Conservation (phyloP, 2,888 invertebrate species). For the Spodoptera littoralis region DNA sequence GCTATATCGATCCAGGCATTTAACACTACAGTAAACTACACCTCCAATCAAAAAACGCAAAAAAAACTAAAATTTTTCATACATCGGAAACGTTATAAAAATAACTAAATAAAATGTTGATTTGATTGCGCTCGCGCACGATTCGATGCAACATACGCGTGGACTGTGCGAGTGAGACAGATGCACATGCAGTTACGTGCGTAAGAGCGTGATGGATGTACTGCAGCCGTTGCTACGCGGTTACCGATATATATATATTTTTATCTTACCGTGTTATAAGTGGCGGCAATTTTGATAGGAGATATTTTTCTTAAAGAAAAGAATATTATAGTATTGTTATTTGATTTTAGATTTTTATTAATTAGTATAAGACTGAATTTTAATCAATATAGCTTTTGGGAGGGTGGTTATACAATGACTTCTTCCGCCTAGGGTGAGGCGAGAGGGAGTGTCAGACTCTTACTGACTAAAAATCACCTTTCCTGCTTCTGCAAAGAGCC, state of each 20-base stretch:
- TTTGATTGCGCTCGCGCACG: slow-evolving; percentile 27
- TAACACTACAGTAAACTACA: not conserved
- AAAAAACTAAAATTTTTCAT: slow-evolving; percentile 27
- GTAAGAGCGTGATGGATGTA: slow-evolving; percentile 24
- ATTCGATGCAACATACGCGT: slow-evolving; percentile 26
- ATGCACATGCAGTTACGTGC: not conserved
- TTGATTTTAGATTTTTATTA: not conserved
- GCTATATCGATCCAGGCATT: too few species aligned
- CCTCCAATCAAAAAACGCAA: slow-evolving; percentile 5
- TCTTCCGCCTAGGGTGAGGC: too few species aligned
- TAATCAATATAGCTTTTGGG: too few species aligned
- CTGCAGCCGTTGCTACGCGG: slow-evolving; percentile 37
- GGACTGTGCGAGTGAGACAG: slow-evolving; percentile 7
- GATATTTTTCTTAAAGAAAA: slow-evolving; percentile 18
- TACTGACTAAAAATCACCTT: too few species aligned
- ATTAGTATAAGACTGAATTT: too few species aligned
- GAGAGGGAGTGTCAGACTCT: too few species aligned
- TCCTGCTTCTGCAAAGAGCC: too few species aligned
- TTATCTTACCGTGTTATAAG: slow-evolving; percentile 15
- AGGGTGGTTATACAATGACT: too few species aligned
- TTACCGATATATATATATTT: slow-evolving; percentile 23
- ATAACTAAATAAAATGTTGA: slow-evolving; percentile 38
- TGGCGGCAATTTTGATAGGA: slow-evolving; percentile 19
- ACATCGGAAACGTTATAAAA: slow-evolving; percentile 24
- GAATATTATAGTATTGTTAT: not conserved